Percentiles rank a stretch among this genome's conserved stretches.
Evolutionary conservation across 2,797 vertebrate species (phyloP).

Genomic region (Neosalanx taihuensis): DNA sequence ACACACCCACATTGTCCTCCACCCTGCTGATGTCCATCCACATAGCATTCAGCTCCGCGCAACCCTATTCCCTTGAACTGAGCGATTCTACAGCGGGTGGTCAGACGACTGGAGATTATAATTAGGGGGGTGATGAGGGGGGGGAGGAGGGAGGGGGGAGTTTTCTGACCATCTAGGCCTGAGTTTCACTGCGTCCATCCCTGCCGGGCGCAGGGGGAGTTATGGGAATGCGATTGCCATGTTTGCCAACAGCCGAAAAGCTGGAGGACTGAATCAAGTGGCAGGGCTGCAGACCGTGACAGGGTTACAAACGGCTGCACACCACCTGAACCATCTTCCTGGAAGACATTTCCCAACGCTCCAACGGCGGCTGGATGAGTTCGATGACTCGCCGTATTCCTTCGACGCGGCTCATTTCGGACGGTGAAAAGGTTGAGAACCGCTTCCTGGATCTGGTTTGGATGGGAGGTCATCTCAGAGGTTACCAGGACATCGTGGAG

Average conservation of each 20-base stretch:
- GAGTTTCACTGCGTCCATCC: background rate
- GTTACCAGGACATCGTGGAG: background rate
- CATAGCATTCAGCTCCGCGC: background rate
- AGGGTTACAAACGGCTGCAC: no score
- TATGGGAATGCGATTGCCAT: no score
- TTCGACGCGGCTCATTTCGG: no score
- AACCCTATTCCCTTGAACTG: background rate
- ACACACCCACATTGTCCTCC: no score
- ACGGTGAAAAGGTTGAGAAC: background rate
- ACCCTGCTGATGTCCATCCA: background rate
- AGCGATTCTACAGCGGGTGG: background rate
- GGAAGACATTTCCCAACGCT: constrained; percentile 1
- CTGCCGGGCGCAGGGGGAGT: background rate
- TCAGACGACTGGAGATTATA: background rate
- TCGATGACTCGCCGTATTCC: no score
- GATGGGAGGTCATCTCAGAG: background rate
- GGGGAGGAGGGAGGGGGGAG: background rate
- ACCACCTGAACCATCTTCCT: no score
- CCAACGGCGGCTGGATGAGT: background rate
- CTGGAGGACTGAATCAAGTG: background rate
- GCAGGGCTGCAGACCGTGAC: no score
- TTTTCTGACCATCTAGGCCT: background rate
- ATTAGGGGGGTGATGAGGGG: background rate
- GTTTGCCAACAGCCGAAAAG: background rate
- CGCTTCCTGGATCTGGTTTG: background rate